Evolutionary conservation across 2,113 vertebrate species (phyloP), one percentile per base, ranked within the genome.

Genomic region (Ivindomyrus marchei): DNA sequence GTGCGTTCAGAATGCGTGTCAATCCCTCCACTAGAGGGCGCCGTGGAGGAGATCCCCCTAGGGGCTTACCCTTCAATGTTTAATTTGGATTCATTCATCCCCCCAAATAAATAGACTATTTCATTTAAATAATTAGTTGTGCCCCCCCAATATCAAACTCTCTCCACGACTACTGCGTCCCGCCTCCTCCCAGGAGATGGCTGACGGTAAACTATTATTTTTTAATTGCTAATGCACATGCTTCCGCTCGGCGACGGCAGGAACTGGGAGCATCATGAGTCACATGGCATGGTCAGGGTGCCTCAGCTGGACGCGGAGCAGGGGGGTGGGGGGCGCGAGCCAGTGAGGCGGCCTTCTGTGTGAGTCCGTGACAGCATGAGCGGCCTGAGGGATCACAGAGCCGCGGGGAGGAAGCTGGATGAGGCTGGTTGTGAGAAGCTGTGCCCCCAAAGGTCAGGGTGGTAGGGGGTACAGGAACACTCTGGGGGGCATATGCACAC

Each of bases 401-500:
- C 11, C 9, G n/a, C 10, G 56, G 87, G 52, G 36, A n/a, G 56
- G 19, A 39, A 24, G 53, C 31, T 62, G 53, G 53, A 62, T 3
- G 53, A 42, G 50, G 21, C 45, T 31, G 46, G 58, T 46, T 77
- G 88, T 8, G 66, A 19, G 24, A 89, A 36, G 66, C 27, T 89
- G 36, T 52, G 46, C 53, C 88, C 49, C 49, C 49, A 42, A 89
- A 89, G 88, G 88, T 89, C 66, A 53, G 70, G 36, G 19, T 6
- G 47, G 47, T 1, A 36, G 62, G 70, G 24, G 39, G 88, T 87
- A 39, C n/a, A 53, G 62, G 17, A 6, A 89, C 62, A 74, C 46
- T 50, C 8, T 13, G 47, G n/a, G 36, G 47, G 46, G 9, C 45
- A 8, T 6, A 8, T 15, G 17, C n/a, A 42, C 58, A 74, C 13